Conservation (phyloP, 2,797 vertebrate genomes). For the Coendou prehensilis region DNA sequence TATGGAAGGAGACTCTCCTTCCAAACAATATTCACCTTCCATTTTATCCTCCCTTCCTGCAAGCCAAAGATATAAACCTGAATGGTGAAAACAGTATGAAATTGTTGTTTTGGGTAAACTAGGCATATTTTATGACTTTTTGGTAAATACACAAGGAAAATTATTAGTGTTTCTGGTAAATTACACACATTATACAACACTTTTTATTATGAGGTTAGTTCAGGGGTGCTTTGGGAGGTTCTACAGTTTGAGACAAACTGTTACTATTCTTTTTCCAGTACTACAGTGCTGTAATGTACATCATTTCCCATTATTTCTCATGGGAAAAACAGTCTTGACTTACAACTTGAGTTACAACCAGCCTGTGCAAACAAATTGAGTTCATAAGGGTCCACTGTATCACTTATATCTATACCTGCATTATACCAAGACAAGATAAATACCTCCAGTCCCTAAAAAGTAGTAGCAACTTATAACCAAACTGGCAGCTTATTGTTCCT, state of each 20-base stretch:
- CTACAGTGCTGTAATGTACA: neutral
- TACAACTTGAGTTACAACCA: neutral
- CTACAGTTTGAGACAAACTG: neutral
- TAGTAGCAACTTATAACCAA: slow-evolving; percentile 5
- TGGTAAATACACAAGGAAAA: neutral
- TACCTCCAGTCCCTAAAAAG: neutral
- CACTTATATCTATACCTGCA: slow-evolving; percentile 24
- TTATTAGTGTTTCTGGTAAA: neutral
- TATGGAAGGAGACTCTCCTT: neutral
- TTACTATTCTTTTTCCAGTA: slow-evolving; percentile 7
- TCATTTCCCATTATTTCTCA: neutral
- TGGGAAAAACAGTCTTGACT: neutral
- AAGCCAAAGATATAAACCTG: neutral
- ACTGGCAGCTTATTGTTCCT: neutral
- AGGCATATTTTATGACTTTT: neutral
- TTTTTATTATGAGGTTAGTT: neutral
- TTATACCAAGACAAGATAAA: slow-evolving; percentile 1
- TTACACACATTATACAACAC: neutral
- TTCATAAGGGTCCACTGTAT: neutral
- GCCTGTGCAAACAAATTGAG: neutral
- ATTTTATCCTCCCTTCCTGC: neutral
- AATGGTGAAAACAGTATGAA: neutral
- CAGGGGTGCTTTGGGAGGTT: neutral
- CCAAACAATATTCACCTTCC: neutral
- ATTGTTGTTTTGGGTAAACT: neutral